phyloP scores from a whole-genome alignment of 2,113 vertebrate species.

The Alligator mississippiensis region DNA sequence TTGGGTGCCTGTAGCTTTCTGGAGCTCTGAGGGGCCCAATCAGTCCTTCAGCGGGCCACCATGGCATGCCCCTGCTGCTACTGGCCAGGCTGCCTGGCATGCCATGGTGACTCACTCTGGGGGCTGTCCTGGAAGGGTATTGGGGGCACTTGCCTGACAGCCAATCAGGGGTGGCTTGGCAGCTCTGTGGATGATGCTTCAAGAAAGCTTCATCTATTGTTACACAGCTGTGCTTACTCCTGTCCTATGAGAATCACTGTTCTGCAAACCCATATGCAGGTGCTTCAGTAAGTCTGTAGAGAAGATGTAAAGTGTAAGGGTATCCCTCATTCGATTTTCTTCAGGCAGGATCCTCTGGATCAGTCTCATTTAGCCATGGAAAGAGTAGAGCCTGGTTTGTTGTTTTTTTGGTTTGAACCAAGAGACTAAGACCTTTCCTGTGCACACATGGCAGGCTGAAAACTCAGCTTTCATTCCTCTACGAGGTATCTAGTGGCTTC shows the following conservation, averaged over 20 bases:
- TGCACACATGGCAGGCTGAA: neutral
- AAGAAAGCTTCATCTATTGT: neutral
- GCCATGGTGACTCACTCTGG: no score
- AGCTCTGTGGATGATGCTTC: neutral
- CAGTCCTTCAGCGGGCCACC: no score
- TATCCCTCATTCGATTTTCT: neutral
- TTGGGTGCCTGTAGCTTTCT: no score
- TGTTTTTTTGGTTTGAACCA: neutral
- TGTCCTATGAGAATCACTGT: neutral
- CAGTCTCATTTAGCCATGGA: neutral
- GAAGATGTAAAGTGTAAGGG: neutral
- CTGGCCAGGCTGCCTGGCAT: no score
- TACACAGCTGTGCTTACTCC: neutral
- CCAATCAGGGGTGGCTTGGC: no score
- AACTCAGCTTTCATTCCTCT: neutral
- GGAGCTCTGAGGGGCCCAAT: no score
- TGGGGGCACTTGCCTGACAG: no score
- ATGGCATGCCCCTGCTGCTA: no score
- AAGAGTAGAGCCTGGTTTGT: neutral
- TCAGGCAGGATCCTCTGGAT: neutral
- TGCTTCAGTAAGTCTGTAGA: neutral
- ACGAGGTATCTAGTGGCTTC: neutral
- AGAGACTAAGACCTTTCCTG: neutral
- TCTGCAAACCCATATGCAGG: neutral
- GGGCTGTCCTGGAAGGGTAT: no score